phyloP scores from a whole-genome alignment of 2,797 vertebrate species.

The Champsocephalus gunnari region DNA sequence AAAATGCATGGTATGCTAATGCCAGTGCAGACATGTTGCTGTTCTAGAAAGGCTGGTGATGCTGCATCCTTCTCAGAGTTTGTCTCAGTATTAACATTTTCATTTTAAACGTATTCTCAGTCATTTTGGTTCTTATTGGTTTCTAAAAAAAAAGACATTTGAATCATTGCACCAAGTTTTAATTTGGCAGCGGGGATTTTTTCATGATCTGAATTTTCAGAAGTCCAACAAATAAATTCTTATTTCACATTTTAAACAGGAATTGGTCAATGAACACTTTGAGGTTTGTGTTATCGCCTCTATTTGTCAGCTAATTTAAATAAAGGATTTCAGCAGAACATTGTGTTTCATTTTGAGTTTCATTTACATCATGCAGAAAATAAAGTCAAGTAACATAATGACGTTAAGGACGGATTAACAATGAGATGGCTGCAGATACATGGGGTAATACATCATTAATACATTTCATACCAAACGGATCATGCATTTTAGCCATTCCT shows the following conservation, averaged over 20 bases:
- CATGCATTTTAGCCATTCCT: no score
- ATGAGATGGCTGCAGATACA: no score
- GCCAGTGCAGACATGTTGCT: slow-evolving; percentile 58
- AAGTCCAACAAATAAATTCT: slow-evolving; percentile 55
- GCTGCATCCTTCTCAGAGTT: slow-evolving; percentile 55
- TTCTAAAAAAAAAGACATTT: slow-evolving; percentile 52
- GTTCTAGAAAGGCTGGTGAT: slow-evolving; percentile 63
- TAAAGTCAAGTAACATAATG: no score
- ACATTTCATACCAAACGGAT: no score
- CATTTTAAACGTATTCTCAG: slow-evolving; percentile 72
- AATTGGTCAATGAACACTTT: slow-evolving; percentile 64
- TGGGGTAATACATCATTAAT: no score
- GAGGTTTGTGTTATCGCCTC: slow-evolving; percentile 75
- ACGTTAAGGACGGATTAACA: no score
- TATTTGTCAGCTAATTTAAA: slow-evolving; percentile 83
- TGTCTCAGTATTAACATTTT: slow-evolving; percentile 87
- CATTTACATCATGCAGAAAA: no score
- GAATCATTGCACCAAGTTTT: slow-evolving; percentile 45
- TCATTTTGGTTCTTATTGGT: slow-evolving; percentile 78
- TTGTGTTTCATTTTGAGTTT: neutral
- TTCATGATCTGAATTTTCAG: slow-evolving; percentile 18
- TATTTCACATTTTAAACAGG: slow-evolving; percentile 66
- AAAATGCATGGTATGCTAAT: slow-evolving; percentile 50
- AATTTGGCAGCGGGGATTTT: slow-evolving; percentile 56
- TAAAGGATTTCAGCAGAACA: slow-evolving; percentile 77